Evolutionary conservation across 2,888 invertebrate species (phyloP).

Genomic region (Diaperis boleti): DNA sequence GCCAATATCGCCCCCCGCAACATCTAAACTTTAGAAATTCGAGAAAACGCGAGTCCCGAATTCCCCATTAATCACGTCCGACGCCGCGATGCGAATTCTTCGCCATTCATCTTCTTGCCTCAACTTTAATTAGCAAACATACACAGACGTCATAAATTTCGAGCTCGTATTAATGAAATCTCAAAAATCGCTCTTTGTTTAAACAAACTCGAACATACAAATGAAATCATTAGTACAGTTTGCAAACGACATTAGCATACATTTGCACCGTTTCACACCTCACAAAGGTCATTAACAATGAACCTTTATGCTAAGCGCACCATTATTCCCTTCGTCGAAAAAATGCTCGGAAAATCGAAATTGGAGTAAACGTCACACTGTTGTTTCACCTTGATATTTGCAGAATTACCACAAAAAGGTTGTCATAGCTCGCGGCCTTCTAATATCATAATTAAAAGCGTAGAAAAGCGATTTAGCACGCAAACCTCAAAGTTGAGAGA

Average conservation of each 20-base stretch:
- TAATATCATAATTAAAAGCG: slow-evolving; percentile 28
- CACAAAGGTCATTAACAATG: slow-evolving; percentile 37
- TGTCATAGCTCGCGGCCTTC: slow-evolving; percentile 34
- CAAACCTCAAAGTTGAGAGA: slow-evolving; percentile 6
- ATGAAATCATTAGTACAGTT: slow-evolving; percentile 31
- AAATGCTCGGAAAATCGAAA: slow-evolving; percentile 8
- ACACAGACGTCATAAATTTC: not conserved
- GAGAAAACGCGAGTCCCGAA: not conserved
- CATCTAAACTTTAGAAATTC: not conserved
- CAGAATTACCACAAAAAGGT: slow-evolving; percentile 24
- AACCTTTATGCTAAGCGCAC: slow-evolving; percentile 19
- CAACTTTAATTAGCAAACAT: slow-evolving; percentile 2
- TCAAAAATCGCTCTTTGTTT: slow-evolving; percentile 4
- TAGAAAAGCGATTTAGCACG: slow-evolving; percentile 15
- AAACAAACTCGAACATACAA: slow-evolving; percentile 17
- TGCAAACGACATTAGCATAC: slow-evolving; percentile 29
- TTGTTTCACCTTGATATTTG: slow-evolving; percentile 39
- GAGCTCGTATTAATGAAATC: not conserved
- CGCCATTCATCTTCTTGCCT: not conserved
- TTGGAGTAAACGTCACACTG: not conserved
- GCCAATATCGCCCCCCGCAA: not conserved
- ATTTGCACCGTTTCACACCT: slow-evolving; percentile 33
- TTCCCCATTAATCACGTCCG: not conserved
- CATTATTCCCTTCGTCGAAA: not conserved
- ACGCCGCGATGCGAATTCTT: not conserved